These are phyloP conservation scores for Enhydra lutris DNA, from an alignment of 2,113 vertebrate species.

Conservation along the genomic window DNA sequence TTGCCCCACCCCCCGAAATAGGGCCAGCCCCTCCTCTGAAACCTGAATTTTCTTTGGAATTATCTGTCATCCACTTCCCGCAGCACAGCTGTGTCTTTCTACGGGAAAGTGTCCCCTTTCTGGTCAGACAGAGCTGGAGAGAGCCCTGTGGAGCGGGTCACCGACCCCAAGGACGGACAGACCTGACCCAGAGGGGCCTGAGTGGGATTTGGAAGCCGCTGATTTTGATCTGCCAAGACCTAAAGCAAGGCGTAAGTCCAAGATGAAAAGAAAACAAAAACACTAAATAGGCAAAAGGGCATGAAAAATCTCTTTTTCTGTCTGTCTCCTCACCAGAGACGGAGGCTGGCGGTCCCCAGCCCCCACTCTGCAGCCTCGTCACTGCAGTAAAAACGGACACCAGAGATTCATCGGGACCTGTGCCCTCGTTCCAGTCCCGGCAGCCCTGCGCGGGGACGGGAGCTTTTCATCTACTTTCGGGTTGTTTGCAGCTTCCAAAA, in stretches of 20 bases:
- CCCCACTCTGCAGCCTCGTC: neutral
- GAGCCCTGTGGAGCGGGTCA: neutral
- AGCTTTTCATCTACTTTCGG: slow-evolving; percentile 12
- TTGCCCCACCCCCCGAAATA: neutral
- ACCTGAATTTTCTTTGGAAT: neutral
- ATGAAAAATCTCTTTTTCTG: neutral
- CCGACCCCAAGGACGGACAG: accelerated
- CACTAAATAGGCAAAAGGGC: neutral
- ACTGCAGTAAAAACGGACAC: neutral
- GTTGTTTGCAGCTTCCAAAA: neutral
- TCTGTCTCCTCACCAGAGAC: neutral
- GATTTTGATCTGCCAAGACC: neutral
- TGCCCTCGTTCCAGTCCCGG: neutral
- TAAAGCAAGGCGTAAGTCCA: neutral
- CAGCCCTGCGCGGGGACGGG: neutral
- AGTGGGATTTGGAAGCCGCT: neutral
- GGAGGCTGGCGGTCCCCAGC: neutral
- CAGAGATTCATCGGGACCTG: neutral
- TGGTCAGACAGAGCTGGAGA: too few relatives aligned
- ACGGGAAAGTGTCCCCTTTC: neutral
- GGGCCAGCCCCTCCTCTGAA: neutral
- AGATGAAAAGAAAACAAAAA: neutral
- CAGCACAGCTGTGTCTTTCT: accelerated
- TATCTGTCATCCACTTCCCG: neutral
- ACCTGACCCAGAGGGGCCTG: accelerated